Conservation (phyloP, 2,888 invertebrate genomes). For the Ferdinandea cuprea region DNA sequence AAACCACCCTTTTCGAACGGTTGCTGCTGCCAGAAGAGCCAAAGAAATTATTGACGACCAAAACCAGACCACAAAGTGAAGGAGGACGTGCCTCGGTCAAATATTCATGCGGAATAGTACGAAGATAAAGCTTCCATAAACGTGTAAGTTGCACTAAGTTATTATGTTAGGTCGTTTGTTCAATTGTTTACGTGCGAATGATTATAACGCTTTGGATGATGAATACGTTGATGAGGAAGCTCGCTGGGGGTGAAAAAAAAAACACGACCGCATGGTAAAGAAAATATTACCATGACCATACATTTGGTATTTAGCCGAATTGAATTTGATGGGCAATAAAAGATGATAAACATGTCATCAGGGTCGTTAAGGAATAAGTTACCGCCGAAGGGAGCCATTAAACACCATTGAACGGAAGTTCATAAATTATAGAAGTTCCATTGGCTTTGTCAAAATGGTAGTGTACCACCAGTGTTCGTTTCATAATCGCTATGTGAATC, state of each 20-base stretch:
- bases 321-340: slow-evolving; percentile 58
- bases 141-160: slow-evolving; percentile 53
- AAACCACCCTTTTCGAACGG: neutral
- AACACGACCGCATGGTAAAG: neutral
- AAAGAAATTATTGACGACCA: slow-evolving; percentile 14
- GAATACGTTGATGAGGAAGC: slow-evolving; percentile 29
- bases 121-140: slow-evolving; percentile 47
- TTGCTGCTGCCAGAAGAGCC: neutral
- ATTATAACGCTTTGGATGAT: slow-evolving; percentile 53
- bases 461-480: neutral
- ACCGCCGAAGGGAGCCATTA: neutral
- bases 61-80: slow-evolving; percentile 11
- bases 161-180: slow-evolving; percentile 21
- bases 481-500: too few relatives aligned
- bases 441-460: too few relatives aligned
- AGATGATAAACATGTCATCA: slow-evolving; percentile 44
- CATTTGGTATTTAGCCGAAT: slow-evolving; percentile 41
- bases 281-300: neutral
- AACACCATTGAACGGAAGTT: slow-evolving; percentile 5
- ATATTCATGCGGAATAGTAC: slow-evolving; percentile 41
- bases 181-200: slow-evolving; percentile 62
- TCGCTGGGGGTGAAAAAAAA: slow-evolving; percentile 23
- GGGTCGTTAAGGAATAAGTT: slow-evolving; percentile 28
- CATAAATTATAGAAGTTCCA: slow-evolving; percentile 3
- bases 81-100: slow-evolving; percentile 35